Base-by-base conservation (phyloP, 2,797 vertebrate genomes). In the Scolopax rusticola region DNA sequence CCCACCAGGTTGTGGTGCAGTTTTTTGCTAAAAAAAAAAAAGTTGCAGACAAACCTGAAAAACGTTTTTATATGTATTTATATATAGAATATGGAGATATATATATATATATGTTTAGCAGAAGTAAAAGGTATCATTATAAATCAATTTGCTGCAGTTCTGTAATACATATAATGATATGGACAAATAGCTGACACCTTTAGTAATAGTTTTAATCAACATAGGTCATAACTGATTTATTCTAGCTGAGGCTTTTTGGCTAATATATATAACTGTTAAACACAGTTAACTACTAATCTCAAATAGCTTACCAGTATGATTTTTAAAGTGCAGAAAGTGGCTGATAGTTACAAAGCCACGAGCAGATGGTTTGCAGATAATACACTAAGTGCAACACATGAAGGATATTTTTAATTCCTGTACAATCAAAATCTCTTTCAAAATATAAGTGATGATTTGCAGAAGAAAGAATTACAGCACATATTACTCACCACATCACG, bases 401-500 rank as follows among this genome's bases (percentile, higher is more conserved):
- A 94, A 81, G 11, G 32, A 24, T 57, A 84, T 69, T 91, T 95
- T 94, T 53, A 80, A 60, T 86, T 92, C 0, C 0, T 0, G 9
- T 77, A 84, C 23, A 71, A 86, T 65, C 33, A 88, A 73, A 65
- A 73, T 53, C 11, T 74, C 47, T 74, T 90, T 83, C 51, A 87
- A 91, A 94, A 61, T 8, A 8, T 3, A 81, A 89, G 24, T 12
- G 40, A 57, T n/a, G 43, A 84, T 84, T 77, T 87, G 23, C n/a
- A 83, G 65, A 60, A 87, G 43, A 68, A 82, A 70, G 28, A 94
- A 92, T 67, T 67, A 40, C 59, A 83, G 36, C 10, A 61, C 7
- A 12, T 36, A 47, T 38, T 90, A 98, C 99, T 99, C 95, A 99
- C 99, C 99, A 99, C 99, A 92, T 99, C 99, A 96, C 99, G 99